Evolutionary conservation across 2,113 vertebrate genomes (phyloP), one percentile per base, ranked within the genome.

Genomic region (Pheucticus melanocephalus): DNA sequence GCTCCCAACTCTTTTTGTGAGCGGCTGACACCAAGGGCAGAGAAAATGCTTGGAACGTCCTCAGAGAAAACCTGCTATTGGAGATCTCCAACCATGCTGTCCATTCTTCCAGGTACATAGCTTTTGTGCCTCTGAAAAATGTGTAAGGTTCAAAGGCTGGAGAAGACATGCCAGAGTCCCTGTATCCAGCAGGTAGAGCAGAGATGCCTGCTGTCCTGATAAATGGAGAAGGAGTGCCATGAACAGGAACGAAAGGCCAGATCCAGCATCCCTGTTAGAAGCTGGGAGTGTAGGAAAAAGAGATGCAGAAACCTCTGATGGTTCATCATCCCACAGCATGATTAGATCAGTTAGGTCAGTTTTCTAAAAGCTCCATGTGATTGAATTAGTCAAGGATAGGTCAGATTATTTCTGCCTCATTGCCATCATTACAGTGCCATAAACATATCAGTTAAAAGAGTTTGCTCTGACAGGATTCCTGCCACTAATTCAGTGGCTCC

Each of bases 341-440:
- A 76, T 89, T 68, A 51, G 35, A 60, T 84, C 54, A 40, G 33
- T 24, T 71, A 40, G 76, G 44, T n/a, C 88, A 48, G 56, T 53
- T 96, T 92, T 90, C 42, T 77, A 61, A 89, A 80, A 35, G 1
- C 84, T 94, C 12, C 42, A 48, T 66, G 69, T 88, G 64, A 88
- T 60, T 72, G 64, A 54, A 86, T 94, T 86, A 91, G n/a, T 54
- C 47, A 91, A 93, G 77, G 77, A 79, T 53, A 13, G 11, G 21
- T 71, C 35, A 81, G 87, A 91, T 97, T 95, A 93, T 94, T 96
- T 95, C 82, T 91, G 72, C 81, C 6, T 97, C 93, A 61, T 82
- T 61, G 82, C 72, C 51, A 35, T 86, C 57, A 56, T 73, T 72
- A 45, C 8, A 0, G 42, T 48, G 17, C 39, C 33, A 11, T 54